Evolutionary conservation across 2,888 invertebrate genomes (phyloP).

Genomic region (Anthophora plumipes): DNA sequence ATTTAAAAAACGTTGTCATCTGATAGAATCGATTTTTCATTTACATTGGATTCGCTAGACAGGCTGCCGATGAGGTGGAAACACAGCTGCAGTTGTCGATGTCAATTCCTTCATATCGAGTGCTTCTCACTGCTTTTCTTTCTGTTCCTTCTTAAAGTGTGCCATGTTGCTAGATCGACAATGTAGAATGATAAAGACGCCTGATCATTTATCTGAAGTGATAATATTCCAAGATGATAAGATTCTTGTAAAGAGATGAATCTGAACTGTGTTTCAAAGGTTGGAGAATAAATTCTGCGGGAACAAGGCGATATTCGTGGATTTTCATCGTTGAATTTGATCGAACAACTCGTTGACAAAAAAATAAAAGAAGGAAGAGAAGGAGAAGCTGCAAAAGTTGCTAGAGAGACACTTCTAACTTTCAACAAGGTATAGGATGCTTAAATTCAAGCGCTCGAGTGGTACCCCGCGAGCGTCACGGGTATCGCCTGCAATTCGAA

Average conservation of each 20-base stretch:
- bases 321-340: slow-evolving; percentile 16
- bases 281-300: not conserved
- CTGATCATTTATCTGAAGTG: no score
- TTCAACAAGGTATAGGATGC: slow-evolving; percentile 8
- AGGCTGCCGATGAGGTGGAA: slow-evolving; percentile 25
- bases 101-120: slow-evolving; percentile 32
- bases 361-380: no score
- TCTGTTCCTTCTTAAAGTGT: slow-evolving; percentile 13
- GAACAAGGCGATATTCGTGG: not conserved
- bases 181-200: slow-evolving; percentile 25
- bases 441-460: slow-evolving; percentile 8
- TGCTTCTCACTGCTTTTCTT: slow-evolving; percentile 1
- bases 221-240: no score
- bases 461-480: slow-evolving; percentile 6
- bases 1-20: slow-evolving; percentile 2
- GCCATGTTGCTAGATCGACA: not conserved
- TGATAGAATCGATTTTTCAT: slow-evolving; percentile 38
- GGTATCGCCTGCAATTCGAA: not conserved
- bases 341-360: not conserved
- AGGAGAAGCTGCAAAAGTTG: slow-evolving; percentile 9
- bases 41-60: slow-evolving; percentile 18
- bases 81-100: slow-evolving; percentile 17
- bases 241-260: no score
- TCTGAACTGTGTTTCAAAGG: not conserved
- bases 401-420: slow-evolving; percentile 22